A percentile compares a stretch with the other conserved stretches of the same genome.
phyloP scores from a whole-genome alignment of 2,888 invertebrate genomes.

The Mantis religiosa region DNA sequence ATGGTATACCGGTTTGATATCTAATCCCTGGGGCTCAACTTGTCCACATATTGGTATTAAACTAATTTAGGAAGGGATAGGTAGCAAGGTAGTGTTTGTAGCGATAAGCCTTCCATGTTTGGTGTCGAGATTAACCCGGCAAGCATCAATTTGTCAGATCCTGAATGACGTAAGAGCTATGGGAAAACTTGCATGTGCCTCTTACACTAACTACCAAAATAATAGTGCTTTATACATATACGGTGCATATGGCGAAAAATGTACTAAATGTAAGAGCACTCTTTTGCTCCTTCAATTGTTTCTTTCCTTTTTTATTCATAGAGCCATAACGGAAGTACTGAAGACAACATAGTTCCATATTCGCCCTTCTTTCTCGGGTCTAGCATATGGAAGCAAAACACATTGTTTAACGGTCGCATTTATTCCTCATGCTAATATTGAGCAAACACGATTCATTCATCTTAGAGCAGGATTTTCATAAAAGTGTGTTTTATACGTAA shows the following conservation, averaged over 20 bases:
- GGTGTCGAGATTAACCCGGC: neutral
- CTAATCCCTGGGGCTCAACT: neutral
- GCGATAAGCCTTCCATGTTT: neutral
- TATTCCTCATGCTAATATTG: too few species aligned
- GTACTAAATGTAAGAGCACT: too few species aligned
- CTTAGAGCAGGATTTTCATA: too few species aligned
- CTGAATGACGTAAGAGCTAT: neutral
- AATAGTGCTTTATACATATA: neutral
- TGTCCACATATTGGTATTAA: neutral
- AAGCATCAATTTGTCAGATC: neutral
- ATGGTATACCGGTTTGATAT: neutral
- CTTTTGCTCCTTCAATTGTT: too few species aligned
- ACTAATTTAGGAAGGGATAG: neutral
- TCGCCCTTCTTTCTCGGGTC: too few species aligned
- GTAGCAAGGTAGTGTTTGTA: neutral
- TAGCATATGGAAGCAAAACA: too few species aligned
- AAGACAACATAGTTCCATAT: too few species aligned
- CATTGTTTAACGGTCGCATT: too few species aligned
- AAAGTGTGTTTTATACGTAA: too few species aligned
- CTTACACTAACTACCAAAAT: neutral
- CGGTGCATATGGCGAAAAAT: neutral
- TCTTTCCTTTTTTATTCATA: neutral
- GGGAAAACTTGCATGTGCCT: too few species aligned
- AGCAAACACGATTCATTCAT: too few species aligned
- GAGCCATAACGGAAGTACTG: neutral